phyloP scores from a whole-genome alignment of 2,113 vertebrate species.

The Oryctolagus cuniculus region mOryCun1.1 NC_091436.1:66215001-66215500 shows the following conservation, averaged over 20 bases:
- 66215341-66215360: constrained; percentile 86
- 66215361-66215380: constrained; percentile 85
- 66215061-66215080: constrained; percentile 88
- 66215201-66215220: constrained; percentile 89
- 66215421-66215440: constrained; percentile 89
- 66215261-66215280: constrained; percentile 89
- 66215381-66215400: constrained; percentile 86
- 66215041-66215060: constrained; percentile 89
- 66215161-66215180: constrained; percentile 78
- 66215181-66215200: constrained; percentile 88
- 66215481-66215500: constrained; percentile 82
- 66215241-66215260: constrained; percentile 89
- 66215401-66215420: constrained; percentile 83
- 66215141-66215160: constrained; percentile 80
- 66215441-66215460: constrained; percentile 82
- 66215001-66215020: constrained; percentile 90
- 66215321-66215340: constrained; percentile 92
- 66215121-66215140: constrained; percentile 83
- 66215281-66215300: constrained; percentile 90
- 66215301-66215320: constrained; percentile 89
- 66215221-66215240: constrained; percentile 89
- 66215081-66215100: constrained; percentile 89
- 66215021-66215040: constrained; percentile 90
- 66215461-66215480: constrained; percentile 79
- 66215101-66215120: constrained; percentile 86